Evolutionary conservation across 2,888 invertebrate species (phyloP).

Genomic region (Lycophotia porphyrea): DNA sequence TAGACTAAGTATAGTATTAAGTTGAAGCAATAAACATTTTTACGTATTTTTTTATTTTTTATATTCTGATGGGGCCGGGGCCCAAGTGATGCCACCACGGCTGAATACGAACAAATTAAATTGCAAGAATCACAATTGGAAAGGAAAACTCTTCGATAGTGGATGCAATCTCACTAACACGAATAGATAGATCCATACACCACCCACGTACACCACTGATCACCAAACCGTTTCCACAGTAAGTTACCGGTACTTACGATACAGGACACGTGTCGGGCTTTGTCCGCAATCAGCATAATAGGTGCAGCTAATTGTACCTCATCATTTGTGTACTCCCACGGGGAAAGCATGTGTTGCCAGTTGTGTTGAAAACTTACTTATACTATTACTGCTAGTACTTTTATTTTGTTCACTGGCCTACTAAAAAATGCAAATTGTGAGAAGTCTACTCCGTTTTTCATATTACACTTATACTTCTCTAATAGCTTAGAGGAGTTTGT

Average conservation of each 20-base stretch:
- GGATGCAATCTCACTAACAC: background rate
- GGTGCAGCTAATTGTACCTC: conserved; percentile 43
- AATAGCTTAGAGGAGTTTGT: background rate
- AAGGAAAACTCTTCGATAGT: background rate
- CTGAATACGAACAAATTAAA: too few relatives aligned
- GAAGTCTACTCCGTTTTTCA: background rate
- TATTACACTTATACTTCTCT: background rate
- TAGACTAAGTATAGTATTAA: too few relatives aligned
- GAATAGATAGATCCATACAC: background rate
- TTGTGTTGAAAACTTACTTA: background rate
- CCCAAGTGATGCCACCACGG: too few relatives aligned
- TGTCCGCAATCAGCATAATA: conserved; percentile 50
- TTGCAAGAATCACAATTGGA: background rate
- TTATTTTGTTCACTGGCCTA: background rate
- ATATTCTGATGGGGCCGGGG: too few relatives aligned
- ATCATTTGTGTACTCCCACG: conserved; percentile 38
- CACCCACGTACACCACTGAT: background rate
- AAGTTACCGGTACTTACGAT: conserved; percentile 18
- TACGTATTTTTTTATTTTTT: too few relatives aligned
- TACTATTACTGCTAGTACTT: too few relatives aligned
- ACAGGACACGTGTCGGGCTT: conserved; percentile 37
- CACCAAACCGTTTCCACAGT: background rate
- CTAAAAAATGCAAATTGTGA: background rate
- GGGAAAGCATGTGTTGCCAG: conserved; percentile 2
- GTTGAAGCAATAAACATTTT: too few relatives aligned